phyloP scores from a whole-genome alignment of 1,140 invertebrate genomes.

The Dryas iulia region DNA sequence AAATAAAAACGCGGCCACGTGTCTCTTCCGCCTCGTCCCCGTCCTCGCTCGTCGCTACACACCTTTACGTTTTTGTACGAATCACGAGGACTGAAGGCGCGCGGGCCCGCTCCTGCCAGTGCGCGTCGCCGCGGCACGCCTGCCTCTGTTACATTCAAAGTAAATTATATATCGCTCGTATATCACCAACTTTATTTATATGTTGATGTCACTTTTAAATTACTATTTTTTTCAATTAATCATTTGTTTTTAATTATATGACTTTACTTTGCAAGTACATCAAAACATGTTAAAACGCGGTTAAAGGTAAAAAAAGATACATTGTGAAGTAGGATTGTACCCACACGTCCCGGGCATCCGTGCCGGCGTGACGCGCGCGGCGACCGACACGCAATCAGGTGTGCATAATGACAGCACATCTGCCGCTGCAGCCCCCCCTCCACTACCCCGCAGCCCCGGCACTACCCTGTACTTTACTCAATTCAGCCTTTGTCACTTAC shows the following conservation, averaged over 20 bases:
- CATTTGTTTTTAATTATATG: no score
- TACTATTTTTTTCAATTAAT: no score
- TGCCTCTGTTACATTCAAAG: no score
- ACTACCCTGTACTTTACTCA: not conserved
- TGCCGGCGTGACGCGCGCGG: not conserved
- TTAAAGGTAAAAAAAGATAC: no score
- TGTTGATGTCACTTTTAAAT: no score
- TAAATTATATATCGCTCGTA: no score
- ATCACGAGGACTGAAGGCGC: not conserved
- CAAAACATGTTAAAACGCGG: no score
- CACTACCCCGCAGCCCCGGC: not conserved
- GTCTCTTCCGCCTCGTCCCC: constrained; percentile 14
- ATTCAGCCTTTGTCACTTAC: no score
- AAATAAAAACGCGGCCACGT: constrained; percentile 12
- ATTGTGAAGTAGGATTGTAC: not conserved
- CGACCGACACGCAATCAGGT: constrained; percentile 8
- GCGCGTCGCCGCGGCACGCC: not conserved
- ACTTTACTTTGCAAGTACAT: no score
- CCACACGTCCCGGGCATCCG: not conserved
- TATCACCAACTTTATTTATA: no score
- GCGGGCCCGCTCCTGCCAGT: not conserved
- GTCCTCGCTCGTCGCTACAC: not conserved
- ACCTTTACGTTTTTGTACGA: constrained; percentile 2
- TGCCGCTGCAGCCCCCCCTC: not conserved
- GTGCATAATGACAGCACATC: constrained; percentile 7